Conservation (phyloP, 2,888 invertebrate species). For the Mythimna ferrago region DNA sequence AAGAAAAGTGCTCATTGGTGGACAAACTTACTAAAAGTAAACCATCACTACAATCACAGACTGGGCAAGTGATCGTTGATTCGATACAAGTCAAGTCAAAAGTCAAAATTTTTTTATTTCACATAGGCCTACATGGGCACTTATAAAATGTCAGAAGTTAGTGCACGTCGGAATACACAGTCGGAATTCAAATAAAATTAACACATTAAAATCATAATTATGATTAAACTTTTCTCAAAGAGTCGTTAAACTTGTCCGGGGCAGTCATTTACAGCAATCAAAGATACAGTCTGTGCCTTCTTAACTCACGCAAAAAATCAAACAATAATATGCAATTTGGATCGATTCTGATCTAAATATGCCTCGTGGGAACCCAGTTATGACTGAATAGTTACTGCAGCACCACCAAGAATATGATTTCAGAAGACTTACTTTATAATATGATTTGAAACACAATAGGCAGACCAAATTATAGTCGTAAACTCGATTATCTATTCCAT, state of each 20-base stretch:
- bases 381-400: conserved; percentile 63
- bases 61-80: background rate
- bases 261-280: conserved; percentile 42
- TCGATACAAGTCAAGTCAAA: too few species aligned
- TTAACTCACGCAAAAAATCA: conserved; percentile 63
- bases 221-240: conserved; percentile 12
- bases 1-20: background rate
- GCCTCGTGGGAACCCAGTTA: conserved; percentile 62
- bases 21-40: background rate
- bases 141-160: too few species aligned
- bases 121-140: too few species aligned
- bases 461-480: background rate
- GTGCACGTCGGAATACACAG: too few species aligned
- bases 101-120: too few species aligned
- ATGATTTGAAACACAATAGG: background rate
- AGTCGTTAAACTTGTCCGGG: conserved; percentile 42
- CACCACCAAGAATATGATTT: background rate
- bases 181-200: background rate
- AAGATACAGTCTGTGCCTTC: conserved; percentile 36
- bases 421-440: conserved; percentile 10
- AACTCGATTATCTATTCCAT: background rate
- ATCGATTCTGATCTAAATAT: conserved; percentile 62
- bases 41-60: too few species aligned
- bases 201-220: background rate
- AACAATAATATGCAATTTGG: conserved; percentile 61